Percentiles rank a stretch among this genome's conserved stretches.
Conservation (phyloP, 2,888 invertebrate genomes). For the Sinhomidia bicolor region DNA sequence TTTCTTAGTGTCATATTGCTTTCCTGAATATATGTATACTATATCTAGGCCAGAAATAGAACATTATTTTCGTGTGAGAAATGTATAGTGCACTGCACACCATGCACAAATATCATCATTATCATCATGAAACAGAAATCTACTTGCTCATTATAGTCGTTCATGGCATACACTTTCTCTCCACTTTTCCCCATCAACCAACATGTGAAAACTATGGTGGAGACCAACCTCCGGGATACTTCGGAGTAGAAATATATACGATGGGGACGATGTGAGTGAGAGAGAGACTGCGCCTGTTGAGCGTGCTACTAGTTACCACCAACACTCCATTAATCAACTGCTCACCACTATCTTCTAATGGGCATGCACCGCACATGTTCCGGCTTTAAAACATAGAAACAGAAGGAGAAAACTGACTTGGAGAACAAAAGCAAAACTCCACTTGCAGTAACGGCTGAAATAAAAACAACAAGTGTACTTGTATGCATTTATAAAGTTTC, state of each 20-base stretch:
- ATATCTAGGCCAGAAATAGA: neutral
- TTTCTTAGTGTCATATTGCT: neutral
- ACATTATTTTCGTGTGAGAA: neutral
- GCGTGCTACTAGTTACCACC: neutral
- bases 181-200: constrained; percentile 5
- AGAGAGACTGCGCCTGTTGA: constrained; percentile 69
- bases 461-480: no score
- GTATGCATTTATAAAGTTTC: no score
- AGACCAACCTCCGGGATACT: constrained; percentile 56
- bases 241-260: constrained; percentile 25
- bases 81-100: neutral
- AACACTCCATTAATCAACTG: constrained; percentile 7
- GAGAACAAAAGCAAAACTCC: no score
- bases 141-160: neutral
- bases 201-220: neutral
- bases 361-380: neutral
- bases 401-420: neutral
- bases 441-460: no score
- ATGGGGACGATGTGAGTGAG: neutral
- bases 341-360: neutral
- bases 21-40: neutral
- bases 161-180: constrained; percentile 50
- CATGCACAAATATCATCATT: neutral
- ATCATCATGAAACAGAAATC: neutral
- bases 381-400: neutral